These are phyloP conservation scores for Calycopis cecrops DNA, from an alignment of 1,140 invertebrate species.

Conservation along the genomic window DNA sequence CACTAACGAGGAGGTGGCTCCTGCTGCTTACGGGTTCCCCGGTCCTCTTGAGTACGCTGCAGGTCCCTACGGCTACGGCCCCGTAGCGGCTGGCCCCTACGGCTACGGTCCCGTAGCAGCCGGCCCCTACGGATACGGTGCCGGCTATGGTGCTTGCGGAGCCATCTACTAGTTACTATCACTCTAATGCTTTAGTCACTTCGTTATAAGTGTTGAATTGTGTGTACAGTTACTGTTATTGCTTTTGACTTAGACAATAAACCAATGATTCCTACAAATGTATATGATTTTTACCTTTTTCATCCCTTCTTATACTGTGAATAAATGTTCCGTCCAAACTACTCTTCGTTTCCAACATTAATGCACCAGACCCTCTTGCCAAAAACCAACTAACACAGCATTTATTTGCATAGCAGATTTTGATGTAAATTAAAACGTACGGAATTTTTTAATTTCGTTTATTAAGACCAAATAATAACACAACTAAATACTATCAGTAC, in stretches of 20 bases:
- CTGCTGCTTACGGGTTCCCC: not conserved
- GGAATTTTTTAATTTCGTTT: no score
- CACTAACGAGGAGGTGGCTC: conserved; percentile 17
- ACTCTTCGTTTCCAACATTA: no score
- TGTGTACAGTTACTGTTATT: conserved; percentile 2
- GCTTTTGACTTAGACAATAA: not conserved
- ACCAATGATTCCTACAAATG: not conserved
- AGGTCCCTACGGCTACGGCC: conserved; percentile 13
- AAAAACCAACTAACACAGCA: no score
- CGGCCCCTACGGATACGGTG: no score
- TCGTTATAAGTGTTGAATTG: not conserved
- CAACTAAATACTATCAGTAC: no score
- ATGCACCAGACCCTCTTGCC: no score
- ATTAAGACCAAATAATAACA: no score
- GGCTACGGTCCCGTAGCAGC: conserved; percentile 15
- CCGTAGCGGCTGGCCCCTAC: conserved; percentile 12
- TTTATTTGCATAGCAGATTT: no score
- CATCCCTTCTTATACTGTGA: not conserved
- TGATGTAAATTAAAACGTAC: no score
- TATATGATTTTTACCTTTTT: not conserved
- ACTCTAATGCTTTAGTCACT: not conserved
- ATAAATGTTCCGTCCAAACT: no score
- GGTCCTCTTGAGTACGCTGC: not conserved
- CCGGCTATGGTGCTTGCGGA: not conserved
- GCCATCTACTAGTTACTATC: conserved; percentile 1